A percentile compares a stretch with the other conserved stretches of the same genome.
Evolutionary conservation across 2,888 invertebrate species (phyloP).

Genomic region (Cerceris rybyensis): DNA sequence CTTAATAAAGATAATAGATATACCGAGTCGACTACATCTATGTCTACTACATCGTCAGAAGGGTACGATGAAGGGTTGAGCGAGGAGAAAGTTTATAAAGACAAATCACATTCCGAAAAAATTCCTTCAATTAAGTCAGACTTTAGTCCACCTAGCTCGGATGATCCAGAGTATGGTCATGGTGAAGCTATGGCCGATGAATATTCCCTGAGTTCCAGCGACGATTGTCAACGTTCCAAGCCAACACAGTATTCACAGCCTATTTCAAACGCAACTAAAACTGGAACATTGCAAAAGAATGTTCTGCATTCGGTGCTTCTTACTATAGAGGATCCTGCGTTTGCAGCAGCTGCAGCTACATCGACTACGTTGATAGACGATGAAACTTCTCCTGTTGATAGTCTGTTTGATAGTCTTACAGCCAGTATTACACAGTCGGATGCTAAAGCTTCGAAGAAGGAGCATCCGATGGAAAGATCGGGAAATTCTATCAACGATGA

Average conservation of each 20-base stretch:
- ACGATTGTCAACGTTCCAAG: slow-evolving; percentile 78
- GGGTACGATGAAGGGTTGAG: slow-evolving; percentile 84
- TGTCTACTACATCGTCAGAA: slow-evolving; percentile 80
- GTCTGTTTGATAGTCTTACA: slow-evolving; percentile 87
- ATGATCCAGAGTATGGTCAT: slow-evolving; percentile 84
- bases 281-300: slow-evolving; percentile 72
- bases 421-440: slow-evolving; percentile 82
- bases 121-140: slow-evolving; percentile 78
- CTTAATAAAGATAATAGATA: slow-evolving; percentile 79
- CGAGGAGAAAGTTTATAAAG: slow-evolving; percentile 89
- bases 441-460: slow-evolving; percentile 81
- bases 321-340: slow-evolving; percentile 89
- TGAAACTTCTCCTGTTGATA: slow-evolving; percentile 92
- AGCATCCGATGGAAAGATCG: slow-evolving; percentile 81
- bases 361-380: slow-evolving; percentile 89
- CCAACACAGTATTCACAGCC: slow-evolving; percentile 72
- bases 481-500: slow-evolving; percentile 78
- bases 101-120: slow-evolving; percentile 85
- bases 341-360: slow-evolving; percentile 88
- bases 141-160: slow-evolving; percentile 82
- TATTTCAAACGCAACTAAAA: slow-evolving; percentile 70
- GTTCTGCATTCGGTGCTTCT: slow-evolving; percentile 83
- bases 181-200: slow-evolving; percentile 87
- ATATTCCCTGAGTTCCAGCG: slow-evolving; percentile 81
- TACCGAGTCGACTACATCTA: slow-evolving; percentile 77